phyloP scores from a whole-genome alignment of 2,888 invertebrate genomes.

The Acronicta psi region DNA sequence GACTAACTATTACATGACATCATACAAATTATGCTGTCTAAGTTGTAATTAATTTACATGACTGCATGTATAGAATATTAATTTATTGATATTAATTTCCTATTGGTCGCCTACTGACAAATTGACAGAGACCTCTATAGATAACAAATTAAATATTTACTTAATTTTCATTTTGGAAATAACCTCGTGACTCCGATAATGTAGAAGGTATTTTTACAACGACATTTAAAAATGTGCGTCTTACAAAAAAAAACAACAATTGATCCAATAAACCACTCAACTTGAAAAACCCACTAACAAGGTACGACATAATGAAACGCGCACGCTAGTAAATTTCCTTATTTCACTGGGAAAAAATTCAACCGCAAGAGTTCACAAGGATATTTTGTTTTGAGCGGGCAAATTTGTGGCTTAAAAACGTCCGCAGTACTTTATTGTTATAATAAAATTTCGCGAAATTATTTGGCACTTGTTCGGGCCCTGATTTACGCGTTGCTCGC shows the following conservation, averaged over 20 bases:
- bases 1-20: slow-evolving; percentile 38
- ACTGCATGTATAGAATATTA: slow-evolving; percentile 23
- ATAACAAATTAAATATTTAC: background rate
- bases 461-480: slow-evolving; percentile 70
- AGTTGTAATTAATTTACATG: slow-evolving; percentile 30
- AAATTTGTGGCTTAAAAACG: slow-evolving; percentile 76
- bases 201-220: background rate
- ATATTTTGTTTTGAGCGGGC: slow-evolving; percentile 71
- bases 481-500: slow-evolving; percentile 69
- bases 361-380: slow-evolving; percentile 67
- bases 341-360: slow-evolving; percentile 58
- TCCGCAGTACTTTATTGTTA: slow-evolving; percentile 76
- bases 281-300: slow-evolving; percentile 45
- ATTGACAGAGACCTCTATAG: slow-evolving; percentile 10
- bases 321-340: slow-evolving; percentile 51
- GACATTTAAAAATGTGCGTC: background rate
- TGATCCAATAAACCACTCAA: slow-evolving; percentile 25
- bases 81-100: slow-evolving; percentile 29
- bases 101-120: slow-evolving; percentile 16
- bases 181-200: background rate
- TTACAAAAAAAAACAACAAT: slow-evolving; percentile 35
- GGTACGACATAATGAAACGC: slow-evolving; percentile 39
- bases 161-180: no score
- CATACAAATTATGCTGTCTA: slow-evolving; percentile 19
- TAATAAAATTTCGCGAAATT: slow-evolving; percentile 78